Evolutionary conservation across 2,113 vertebrate genomes (phyloP).

Genomic region (Pholis gunnellus): DNA sequence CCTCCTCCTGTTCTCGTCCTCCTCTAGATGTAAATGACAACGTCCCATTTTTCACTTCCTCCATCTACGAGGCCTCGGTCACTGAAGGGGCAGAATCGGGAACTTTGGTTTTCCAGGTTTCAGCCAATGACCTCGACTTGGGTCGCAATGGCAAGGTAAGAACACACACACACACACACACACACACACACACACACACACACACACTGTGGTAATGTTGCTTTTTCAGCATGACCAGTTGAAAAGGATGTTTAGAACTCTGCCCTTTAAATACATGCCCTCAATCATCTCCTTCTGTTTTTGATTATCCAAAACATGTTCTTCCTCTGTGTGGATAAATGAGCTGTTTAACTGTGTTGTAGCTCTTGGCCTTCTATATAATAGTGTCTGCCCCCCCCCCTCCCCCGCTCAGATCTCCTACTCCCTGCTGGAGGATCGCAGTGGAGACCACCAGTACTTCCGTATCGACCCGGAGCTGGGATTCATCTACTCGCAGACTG

Average conservation of each 20-base stretch:
- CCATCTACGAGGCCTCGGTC: conserved; percentile 90
- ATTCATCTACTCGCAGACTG: conserved; percentile 86
- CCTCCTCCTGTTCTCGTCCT: not conserved
- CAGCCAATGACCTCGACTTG: conserved; percentile 88
- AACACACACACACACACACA: not conserved
- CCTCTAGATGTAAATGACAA: conserved; percentile 93
- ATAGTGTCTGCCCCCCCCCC: not conserved
- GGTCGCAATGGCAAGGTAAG: conserved; percentile 90
- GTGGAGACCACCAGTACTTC: conserved; percentile 87
- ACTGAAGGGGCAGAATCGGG: conserved; percentile 87
- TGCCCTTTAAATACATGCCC: not conserved
- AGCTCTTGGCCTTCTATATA: not conserved
- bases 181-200: not conserved
- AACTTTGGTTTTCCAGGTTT: conserved; percentile 89
- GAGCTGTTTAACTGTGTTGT: not conserved
- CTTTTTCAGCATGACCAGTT: not conserved
- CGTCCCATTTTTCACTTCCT: conserved; percentile 93
- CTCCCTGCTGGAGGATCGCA: conserved; percentile 88
- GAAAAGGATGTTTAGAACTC: not conserved
- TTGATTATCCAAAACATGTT: not conserved
- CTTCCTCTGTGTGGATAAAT: conserved; percentile 10
- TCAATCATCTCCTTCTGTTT: not conserved
- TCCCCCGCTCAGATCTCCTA: conserved; percentile 86
- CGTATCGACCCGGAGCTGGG: conserved; percentile 87
- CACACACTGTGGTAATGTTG: not conserved